These are phyloP conservation scores for Gorsachius magnificus DNA, from an alignment of 2,797 vertebrate species.

Conservation along the genomic window DNA sequence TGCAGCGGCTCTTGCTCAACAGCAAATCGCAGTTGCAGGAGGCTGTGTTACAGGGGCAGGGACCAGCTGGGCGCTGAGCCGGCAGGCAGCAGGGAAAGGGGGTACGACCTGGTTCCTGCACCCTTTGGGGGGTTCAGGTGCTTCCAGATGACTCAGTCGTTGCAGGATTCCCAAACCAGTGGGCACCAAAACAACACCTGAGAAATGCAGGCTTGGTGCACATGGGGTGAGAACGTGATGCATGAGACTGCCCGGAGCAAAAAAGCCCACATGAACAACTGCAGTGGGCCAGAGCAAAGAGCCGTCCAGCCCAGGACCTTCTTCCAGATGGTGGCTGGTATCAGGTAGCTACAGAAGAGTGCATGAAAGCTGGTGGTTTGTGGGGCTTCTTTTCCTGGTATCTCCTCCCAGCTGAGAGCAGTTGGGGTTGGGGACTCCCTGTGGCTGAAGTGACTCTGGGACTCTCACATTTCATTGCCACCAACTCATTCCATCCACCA, in stretches of 20 bases:
- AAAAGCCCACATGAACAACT: neutral
- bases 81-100: neutral
- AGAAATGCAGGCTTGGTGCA: neutral
- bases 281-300: neutral
- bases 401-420: neutral
- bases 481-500: neutral
- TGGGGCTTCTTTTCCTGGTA: neutral
- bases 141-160: neutral
- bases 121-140: neutral
- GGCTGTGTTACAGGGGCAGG: neutral
- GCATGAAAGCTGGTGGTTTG: neutral
- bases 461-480: neutral
- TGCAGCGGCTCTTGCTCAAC: neutral
- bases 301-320: neutral
- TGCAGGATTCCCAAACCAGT: neutral
- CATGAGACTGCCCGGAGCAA: neutral
- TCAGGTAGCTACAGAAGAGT: neutral
- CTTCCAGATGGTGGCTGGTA: neutral
- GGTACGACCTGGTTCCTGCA: neutral
- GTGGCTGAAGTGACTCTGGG: neutral
- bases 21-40: no score
- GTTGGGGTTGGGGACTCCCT: accelerated
- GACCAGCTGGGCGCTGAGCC: accelerated
- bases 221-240: neutral
- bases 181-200: neutral